Evolutionary conservation across 2,888 invertebrate species (phyloP).

Genomic region (Desoria tigrina): DNA sequence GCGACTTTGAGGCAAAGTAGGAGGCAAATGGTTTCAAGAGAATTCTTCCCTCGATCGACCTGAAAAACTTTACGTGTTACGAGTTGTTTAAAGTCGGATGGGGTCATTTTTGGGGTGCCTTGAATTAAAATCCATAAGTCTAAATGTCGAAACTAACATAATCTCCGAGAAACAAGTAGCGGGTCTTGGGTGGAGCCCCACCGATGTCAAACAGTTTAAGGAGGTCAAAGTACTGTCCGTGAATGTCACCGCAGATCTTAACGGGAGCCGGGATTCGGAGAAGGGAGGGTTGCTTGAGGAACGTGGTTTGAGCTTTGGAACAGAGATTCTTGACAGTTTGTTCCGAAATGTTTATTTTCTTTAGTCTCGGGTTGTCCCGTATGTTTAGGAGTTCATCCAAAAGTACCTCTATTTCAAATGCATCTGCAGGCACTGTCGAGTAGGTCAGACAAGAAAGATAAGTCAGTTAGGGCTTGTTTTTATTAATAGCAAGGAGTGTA

Average conservation of each 20-base stretch:
- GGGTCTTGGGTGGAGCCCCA: slow-evolving; percentile 61
- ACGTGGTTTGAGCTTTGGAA: slow-evolving; percentile 48
- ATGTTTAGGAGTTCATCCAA: background rate
- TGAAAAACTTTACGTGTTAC: background rate
- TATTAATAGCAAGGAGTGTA: too few species aligned
- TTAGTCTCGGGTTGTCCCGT: background rate
- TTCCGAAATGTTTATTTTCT: slow-evolving; percentile 5
- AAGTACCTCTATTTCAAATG: background rate
- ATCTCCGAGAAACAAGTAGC: slow-evolving; percentile 54
- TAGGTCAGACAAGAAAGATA: too few species aligned
- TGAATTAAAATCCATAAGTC: too few species aligned
- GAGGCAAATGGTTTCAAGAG: slow-evolving; percentile 61
- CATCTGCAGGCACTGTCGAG: too few species aligned
- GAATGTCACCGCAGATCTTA: slow-evolving; percentile 62
- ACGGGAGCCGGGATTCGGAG: slow-evolving; percentile 61
- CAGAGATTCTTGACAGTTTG: slow-evolving; percentile 15
- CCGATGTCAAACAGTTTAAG: slow-evolving; percentile 60
- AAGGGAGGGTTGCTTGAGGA: slow-evolving; percentile 60
- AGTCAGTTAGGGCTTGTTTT: too few species aligned
- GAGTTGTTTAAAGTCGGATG: background rate
- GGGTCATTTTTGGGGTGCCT: background rate
- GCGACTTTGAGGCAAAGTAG: slow-evolving; percentile 62
- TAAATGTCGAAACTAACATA: slow-evolving; percentile 2
- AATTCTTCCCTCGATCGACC: slow-evolving; percentile 58
- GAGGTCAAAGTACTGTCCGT: slow-evolving; percentile 61